These are phyloP conservation scores for Chrysochloris asiatica DNA, from an alignment of 2,113 vertebrate species.

Conservation along the genomic window DNA sequence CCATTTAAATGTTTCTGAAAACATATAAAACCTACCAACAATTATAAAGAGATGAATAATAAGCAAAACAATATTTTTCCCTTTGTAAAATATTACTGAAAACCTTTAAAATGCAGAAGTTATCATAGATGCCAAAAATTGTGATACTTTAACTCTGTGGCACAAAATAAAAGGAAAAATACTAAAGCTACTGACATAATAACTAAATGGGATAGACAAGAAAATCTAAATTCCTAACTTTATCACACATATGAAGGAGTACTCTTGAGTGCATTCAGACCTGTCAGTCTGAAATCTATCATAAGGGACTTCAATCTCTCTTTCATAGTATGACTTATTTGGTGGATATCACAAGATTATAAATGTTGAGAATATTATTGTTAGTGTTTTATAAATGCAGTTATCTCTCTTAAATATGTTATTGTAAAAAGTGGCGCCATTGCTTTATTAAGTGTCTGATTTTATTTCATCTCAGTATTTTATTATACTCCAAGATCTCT, in stretches of 20 bases:
- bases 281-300: conserved; percentile 27
- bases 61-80: conserved; percentile 58
- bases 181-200: conserved; percentile 62
- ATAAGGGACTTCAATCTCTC: background rate
- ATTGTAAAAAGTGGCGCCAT: conserved; percentile 37
- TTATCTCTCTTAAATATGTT: conserved; percentile 59
- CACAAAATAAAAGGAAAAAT: conserved; percentile 64
- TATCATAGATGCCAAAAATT: conserved; percentile 34
- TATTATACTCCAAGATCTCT: conserved; percentile 46
- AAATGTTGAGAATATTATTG: conserved; percentile 51
- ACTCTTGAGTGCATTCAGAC: background rate
- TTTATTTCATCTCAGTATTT: conserved; percentile 64
- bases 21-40: conserved; percentile 11
- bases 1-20: conserved; percentile 39
- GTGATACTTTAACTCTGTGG: conserved; percentile 50
- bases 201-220: conserved; percentile 49
- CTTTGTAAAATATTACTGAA: conserved; percentile 62
- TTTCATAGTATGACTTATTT: no score
- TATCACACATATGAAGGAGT: conserved; percentile 43
- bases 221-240: conserved; percentile 45
- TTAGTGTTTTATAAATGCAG: no score
- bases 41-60: conserved; percentile 59
- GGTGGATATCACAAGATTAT: conserved; percentile 51
- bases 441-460: conserved; percentile 60
- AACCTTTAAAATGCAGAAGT: conserved; percentile 53